These are phyloP conservation scores for Stylophora pistillata DNA, from an alignment of 64 coral and sea anemone genomes.

Conservation along the genomic window DNA sequence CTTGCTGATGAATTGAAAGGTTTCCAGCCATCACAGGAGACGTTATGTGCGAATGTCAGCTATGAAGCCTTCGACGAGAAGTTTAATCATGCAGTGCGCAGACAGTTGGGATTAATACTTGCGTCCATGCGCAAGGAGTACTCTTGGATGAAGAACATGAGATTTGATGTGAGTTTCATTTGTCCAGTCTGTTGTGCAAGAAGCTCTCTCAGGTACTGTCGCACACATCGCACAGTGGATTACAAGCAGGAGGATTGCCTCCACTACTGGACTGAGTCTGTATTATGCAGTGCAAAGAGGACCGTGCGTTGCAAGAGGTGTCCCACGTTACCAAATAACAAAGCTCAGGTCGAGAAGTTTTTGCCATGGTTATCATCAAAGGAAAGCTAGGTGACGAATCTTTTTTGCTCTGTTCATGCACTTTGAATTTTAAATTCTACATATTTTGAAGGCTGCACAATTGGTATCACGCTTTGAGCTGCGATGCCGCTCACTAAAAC, in stretches of 20 bases:
- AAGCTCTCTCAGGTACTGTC: neutral
- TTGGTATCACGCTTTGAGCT: no score
- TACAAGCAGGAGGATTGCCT: neutral
- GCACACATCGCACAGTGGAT: neutral
- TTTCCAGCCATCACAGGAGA: neutral
- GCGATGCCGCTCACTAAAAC: no score
- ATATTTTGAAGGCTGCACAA: no score
- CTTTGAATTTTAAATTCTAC: no score
- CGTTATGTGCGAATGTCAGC: neutral
- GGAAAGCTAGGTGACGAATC: no score
- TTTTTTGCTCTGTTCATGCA: no score
- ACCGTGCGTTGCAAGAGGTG: no score
- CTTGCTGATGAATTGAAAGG: no score
- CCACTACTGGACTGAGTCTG: neutral
- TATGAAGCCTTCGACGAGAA: neutral
- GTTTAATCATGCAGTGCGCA: neutral
- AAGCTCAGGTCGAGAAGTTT: no score
- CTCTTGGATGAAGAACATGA: neutral
- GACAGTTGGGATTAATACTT: neutral
- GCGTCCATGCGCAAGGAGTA: neutral
- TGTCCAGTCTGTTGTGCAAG: neutral
- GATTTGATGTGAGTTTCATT: neutral
- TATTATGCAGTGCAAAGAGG: neutral
- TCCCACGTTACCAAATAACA: no score
- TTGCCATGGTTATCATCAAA: no score